Evolutionary conservation across 2,797 vertebrate genomes (phyloP), one percentile per base, ranked within the genome.

Genomic region (Pseudopleuronectes americanus): DNA sequence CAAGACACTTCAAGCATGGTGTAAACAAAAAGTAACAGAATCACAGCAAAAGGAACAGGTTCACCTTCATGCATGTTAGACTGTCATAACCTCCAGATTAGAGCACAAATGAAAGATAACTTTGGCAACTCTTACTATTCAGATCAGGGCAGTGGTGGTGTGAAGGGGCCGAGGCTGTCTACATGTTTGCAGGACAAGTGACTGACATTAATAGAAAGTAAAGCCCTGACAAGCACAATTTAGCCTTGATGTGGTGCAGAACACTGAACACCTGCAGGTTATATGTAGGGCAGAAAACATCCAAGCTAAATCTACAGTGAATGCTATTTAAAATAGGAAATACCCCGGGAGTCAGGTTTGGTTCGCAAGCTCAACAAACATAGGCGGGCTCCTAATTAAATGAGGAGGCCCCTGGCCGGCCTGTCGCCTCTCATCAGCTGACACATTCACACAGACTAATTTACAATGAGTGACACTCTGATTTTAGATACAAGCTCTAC

Each of bases 351-450:
- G 79, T 64, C 65, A 57, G 69, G 61, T 72, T 86, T 51, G 63
- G 59, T 51, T 63, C 17, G 47, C 57, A 62, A 71, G 75, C 56
- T 64, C 36, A 65, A 83, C 8, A 79, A 87, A 88, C 75, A 19
- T 45, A 65, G 59, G 47, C 69, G 0, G 68, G 69, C 48, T 77
- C 59, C 79, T 81, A 86, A 89, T 88, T 84, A 88, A 83, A 88
- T 59, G 61, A 86, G 71, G 81, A 73, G 76, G 81, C 84, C 81
- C 62, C 1, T 45, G 71, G 81, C 68, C 48, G 38, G 24, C 59
- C 72, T 86, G 84, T 90, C 83, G 0, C 21, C 2, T 77, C 68
- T 63, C 48, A 81, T 84, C 83, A 85, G 84, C 76, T 48, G 80
- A 81, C 72, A 79, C 59, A 43, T 79, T 84, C 73, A 68, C 79